Evolutionary conservation across 2,797 vertebrate species (phyloP).

Genomic region (Euthynnus affinis): DNA sequence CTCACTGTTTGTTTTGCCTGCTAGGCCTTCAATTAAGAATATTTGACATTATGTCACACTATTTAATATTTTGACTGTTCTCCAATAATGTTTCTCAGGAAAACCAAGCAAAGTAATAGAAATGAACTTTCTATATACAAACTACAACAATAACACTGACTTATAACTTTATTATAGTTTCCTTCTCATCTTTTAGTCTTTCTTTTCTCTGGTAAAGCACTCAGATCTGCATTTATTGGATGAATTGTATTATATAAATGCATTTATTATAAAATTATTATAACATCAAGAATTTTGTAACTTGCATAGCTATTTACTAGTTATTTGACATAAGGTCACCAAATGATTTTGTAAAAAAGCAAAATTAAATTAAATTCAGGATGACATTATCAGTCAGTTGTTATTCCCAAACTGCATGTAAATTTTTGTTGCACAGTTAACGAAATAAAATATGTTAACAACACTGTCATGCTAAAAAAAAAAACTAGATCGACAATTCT

Average conservation of each 20-base stretch:
- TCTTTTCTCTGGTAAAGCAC: no score
- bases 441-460: background rate
- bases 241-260: no score
- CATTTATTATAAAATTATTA: no score
- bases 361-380: background rate
- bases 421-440: background rate
- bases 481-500: background rate
- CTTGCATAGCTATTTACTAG: background rate
- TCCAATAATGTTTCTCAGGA: background rate
- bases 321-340: background rate
- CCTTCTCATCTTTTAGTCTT: no score
- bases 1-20: constrained; percentile 6
- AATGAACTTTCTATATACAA: background rate
- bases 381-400: background rate
- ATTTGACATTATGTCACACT: fast-evolving
- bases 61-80: background rate
- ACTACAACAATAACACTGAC: background rate
- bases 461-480: background rate
- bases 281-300: background rate
- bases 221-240: no score
- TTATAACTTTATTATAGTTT: no score
- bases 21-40: background rate
- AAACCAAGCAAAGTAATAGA: background rate
- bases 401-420: background rate
- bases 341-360: background rate